Evolutionary conservation across 2,797 vertebrate species (phyloP).

Genomic region (Agapornis canus): DNA sequence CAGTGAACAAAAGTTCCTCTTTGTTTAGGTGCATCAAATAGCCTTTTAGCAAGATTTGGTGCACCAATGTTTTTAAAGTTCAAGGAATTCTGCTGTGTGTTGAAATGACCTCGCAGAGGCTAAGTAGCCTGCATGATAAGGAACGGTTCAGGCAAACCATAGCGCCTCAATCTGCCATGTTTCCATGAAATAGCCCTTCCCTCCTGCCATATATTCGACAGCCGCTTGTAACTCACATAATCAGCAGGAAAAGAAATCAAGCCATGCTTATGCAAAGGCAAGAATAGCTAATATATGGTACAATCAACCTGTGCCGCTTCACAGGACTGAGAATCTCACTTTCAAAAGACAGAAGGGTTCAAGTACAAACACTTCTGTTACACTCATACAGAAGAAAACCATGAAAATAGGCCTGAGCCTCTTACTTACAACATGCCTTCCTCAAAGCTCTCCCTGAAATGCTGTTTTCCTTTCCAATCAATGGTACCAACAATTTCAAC

Average conservation of each 20-base stretch:
- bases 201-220: neutral
- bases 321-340: neutral
- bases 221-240: neutral
- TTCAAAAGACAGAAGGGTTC: neutral
- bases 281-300: neutral
- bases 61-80: neutral
- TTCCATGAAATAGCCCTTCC: neutral
- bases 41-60: neutral
- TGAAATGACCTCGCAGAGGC: neutral
- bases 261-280: neutral
- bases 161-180: neutral
- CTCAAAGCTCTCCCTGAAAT: neutral
- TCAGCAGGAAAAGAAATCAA: neutral
- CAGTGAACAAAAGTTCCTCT: neutral
- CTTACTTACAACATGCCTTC: neutral
- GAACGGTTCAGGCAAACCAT: neutral
- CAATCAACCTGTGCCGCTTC: neutral
- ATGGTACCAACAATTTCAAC: neutral
- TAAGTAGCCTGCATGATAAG: neutral
- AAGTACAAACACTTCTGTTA: neutral
- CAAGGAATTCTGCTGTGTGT: rapidly evolving
- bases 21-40: neutral
- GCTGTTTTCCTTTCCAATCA: neutral
- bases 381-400: neutral
- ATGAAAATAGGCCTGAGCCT: neutral